A percentile compares a stretch with the other conserved stretches of the same genome.
phyloP scores from a whole-genome alignment of 1,140 invertebrate species.

The Protaetia brevitarsis region DNA sequence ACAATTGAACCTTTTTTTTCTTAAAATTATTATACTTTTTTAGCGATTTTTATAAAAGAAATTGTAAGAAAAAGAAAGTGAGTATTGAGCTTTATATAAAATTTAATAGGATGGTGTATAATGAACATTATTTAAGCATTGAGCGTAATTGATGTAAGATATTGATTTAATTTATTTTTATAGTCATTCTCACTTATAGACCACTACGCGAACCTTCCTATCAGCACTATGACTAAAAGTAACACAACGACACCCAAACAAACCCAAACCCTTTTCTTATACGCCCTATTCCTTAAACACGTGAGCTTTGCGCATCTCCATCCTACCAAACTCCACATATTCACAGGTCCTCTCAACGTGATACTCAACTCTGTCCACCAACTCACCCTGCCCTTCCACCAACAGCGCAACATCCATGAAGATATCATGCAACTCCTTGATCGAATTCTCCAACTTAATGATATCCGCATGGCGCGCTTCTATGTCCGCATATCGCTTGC shows the following conservation, averaged over 20 bases:
- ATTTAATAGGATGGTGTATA: no score
- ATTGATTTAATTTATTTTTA: no score
- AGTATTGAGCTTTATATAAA: no score
- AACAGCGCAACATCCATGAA: conserved; percentile 61
- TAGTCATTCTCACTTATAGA: no score
- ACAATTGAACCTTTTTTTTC: no score
- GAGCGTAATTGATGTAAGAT: not conserved
- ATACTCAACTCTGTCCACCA: conserved; percentile 50
- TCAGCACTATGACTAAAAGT: not conserved
- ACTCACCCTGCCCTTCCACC: conserved; percentile 53
- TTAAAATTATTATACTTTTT: no score
- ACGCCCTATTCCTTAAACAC: conserved; percentile 49
- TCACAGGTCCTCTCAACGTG: conserved; percentile 47
- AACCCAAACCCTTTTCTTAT: not conserved
- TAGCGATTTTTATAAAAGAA: no score
- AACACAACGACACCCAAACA: not conserved
- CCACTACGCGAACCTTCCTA: not conserved
- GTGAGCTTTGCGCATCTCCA: conserved; percentile 68
- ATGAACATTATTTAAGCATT: no score
- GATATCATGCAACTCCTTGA: conserved; percentile 66
- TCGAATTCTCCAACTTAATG: conserved; percentile 63
- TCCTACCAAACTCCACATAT: conserved; percentile 52
- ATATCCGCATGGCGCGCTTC: conserved; percentile 66
- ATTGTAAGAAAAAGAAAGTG: no score
- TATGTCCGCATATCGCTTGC: conserved; percentile 64